These are phyloP conservation scores for Pteropus rufus DNA, from an alignment of 2,797 vertebrate genomes.

Conservation along the genomic window DNA sequence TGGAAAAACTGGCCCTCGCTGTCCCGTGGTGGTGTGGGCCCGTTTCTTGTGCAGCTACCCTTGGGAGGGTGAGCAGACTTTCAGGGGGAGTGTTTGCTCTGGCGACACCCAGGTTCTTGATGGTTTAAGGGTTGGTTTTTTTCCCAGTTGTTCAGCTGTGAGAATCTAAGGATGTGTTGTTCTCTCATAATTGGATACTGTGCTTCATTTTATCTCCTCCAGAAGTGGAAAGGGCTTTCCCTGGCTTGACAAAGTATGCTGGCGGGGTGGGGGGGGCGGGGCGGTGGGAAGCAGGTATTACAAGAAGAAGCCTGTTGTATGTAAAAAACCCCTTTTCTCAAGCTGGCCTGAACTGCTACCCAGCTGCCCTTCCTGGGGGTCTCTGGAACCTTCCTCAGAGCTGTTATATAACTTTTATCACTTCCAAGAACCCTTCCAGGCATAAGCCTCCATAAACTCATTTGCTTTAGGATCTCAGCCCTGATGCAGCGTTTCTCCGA, in stretches of 20 bases:
- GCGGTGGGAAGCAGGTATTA: neutral
- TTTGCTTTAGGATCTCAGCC: neutral
- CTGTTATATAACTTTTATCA: neutral
- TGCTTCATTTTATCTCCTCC: neutral
- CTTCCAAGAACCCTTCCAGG: neutral
- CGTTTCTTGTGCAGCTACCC: neutral
- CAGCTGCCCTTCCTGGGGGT: neutral
- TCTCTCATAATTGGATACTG: neutral
- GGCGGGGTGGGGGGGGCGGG: neutral
- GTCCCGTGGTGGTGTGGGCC: accelerated
- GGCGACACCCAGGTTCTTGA: neutral
- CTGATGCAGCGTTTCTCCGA: neutral
- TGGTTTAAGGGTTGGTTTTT: neutral
- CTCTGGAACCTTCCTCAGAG: neutral
- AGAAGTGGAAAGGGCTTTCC: neutral
- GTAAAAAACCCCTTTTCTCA: neutral
- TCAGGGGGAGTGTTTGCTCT: neutral
- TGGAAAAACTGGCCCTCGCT: neutral
- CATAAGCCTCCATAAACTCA: neutral
- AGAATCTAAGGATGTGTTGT: neutral
- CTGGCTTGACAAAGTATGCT: neutral
- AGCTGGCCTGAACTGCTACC: neutral
- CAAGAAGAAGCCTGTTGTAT: neutral
- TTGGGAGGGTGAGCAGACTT: neutral
- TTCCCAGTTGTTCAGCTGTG: neutral